phyloP scores from a whole-genome alignment of 2,797 vertebrate species.

The Antrozous pallidus region DNA sequence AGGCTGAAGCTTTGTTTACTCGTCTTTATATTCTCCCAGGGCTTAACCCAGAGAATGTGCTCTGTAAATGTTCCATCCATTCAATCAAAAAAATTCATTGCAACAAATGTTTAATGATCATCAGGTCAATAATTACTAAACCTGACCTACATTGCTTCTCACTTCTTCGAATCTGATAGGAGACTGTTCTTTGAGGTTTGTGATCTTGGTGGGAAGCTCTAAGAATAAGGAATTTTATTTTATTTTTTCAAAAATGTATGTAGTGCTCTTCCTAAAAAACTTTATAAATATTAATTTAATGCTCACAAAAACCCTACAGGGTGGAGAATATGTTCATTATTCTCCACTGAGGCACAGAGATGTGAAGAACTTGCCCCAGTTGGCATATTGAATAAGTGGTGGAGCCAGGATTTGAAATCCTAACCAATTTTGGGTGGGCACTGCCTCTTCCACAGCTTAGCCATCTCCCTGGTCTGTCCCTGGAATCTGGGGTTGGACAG shows the following conservation, averaged over 20 bases:
- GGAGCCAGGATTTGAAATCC: neutral
- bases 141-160: neutral
- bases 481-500: neutral
- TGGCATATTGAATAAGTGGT: neutral
- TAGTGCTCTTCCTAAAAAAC: neutral
- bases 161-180: neutral
- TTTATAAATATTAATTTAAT: constrained; percentile 26
- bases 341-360: neutral
- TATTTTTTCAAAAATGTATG: neutral
- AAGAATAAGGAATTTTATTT: constrained; percentile 12
- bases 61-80: constrained; percentile 12
- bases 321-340: neutral
- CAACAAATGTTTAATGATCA: constrained; percentile 54
- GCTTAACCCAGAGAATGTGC: neutral
- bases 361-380: neutral
- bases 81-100: constrained; percentile 49
- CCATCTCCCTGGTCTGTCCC: neutral
- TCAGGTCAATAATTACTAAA: constrained; percentile 39
- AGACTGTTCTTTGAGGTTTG: neutral
- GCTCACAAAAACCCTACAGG: neutral
- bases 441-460: neutral
- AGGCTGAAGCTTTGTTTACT: neutral
- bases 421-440: neutral
- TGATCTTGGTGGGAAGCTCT: neutral
- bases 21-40: neutral